phyloP scores from a whole-genome alignment of 2,797 vertebrate species.

The Varecia variegata region DNA sequence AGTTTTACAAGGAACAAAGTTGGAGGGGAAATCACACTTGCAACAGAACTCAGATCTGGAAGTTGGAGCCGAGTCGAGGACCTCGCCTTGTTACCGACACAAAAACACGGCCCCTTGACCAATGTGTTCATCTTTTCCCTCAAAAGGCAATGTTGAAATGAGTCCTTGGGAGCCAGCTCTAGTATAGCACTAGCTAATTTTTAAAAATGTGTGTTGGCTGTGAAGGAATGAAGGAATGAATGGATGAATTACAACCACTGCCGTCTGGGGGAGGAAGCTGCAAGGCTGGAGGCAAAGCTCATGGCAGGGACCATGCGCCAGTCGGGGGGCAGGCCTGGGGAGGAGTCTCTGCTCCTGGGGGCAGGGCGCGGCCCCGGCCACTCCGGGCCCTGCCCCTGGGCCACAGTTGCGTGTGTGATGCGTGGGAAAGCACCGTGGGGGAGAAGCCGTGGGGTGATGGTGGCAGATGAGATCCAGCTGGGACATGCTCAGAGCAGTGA shows the following conservation, averaged over 20 bases:
- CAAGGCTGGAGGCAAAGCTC: background rate
- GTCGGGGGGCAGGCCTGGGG: no score
- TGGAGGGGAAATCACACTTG: background rate
- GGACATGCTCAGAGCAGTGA: constrained; percentile 15
- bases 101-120: background rate
- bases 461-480: background rate
- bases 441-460: background rate
- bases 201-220: background rate
- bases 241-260: background rate
- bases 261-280: background rate
- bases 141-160: accelerated
- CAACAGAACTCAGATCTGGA: background rate
- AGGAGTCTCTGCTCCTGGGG: background rate
- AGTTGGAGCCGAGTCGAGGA: background rate
- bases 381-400: background rate
- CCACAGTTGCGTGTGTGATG: background rate
- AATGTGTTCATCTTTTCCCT: background rate
- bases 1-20: background rate
- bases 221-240: background rate
- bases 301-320: background rate
- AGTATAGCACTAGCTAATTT: background rate
- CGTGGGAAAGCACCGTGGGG: background rate
- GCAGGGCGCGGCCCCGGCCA: background rate
- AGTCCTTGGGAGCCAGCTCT: background rate
- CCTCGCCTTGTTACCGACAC: background rate